Evolutionary conservation across 2,113 vertebrate genomes (phyloP).

Genomic region (Saguinus imperator): DNA sequence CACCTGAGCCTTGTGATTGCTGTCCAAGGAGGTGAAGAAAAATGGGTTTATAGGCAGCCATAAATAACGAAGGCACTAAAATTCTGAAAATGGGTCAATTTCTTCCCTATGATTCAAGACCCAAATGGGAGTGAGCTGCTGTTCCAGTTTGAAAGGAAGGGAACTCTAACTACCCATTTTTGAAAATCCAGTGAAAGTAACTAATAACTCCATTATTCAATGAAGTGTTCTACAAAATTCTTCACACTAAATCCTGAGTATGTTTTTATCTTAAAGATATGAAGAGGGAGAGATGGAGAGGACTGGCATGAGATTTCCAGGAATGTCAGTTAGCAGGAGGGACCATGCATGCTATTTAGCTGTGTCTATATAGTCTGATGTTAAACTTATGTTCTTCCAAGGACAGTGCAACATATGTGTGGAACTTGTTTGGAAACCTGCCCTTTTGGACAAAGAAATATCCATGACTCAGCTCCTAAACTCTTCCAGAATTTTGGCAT

Average conservation of each 20-base stretch:
- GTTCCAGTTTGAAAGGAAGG: background rate
- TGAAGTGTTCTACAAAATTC: background rate
- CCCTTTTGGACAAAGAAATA: background rate
- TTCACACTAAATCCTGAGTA: background rate
- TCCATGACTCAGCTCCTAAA: background rate
- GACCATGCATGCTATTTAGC: background rate
- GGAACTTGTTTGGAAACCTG: background rate
- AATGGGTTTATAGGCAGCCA: constrained; percentile 40
- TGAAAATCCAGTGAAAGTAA: background rate
- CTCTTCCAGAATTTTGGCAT: background rate
- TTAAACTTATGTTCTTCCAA: background rate
- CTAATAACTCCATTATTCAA: background rate
- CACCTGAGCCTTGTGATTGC: background rate
- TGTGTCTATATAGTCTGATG: background rate
- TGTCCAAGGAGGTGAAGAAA: constrained; percentile 60
- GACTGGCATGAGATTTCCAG: background rate
- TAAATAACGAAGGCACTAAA: constrained; percentile 32
- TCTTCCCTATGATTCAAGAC: constrained; percentile 60
- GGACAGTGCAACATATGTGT: background rate
- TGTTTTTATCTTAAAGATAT: background rate
- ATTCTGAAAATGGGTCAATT: constrained; percentile 47
- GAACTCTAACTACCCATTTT: background rate
- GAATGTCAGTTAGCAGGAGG: background rate
- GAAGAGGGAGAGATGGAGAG: background rate
- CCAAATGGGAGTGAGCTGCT: background rate